A percentile compares a stretch with the other conserved stretches of the same genome.
Conservation (phyloP, 2,113 vertebrate species). For the Pangasianodon gigas region DNA sequence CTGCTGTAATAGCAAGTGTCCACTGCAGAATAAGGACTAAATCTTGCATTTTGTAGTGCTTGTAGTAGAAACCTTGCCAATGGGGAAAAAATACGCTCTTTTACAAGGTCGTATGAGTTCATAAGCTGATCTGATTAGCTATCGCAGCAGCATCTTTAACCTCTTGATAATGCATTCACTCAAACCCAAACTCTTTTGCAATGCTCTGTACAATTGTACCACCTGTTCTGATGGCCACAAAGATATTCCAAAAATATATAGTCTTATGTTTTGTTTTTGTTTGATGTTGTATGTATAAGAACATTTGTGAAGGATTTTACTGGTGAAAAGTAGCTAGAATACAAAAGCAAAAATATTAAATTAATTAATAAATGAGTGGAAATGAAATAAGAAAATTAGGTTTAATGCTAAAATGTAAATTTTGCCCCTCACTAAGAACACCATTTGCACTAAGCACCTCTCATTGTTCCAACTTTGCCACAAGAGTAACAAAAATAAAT, state of each 20-base stretch:
- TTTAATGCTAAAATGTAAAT: background rate
- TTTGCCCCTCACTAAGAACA: background rate
- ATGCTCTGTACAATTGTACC: background rate
- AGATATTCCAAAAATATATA: background rate
- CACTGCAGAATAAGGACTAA: background rate
- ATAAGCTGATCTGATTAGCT: background rate
- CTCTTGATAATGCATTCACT: background rate
- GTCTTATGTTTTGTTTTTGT: background rate
- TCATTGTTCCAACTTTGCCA: slow-evolving; percentile 12
- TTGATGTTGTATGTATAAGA: background rate
- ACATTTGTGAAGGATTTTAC: background rate
- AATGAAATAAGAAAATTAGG: background rate
- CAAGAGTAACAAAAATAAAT: slow-evolving; percentile 11
- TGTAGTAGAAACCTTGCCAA: background rate
- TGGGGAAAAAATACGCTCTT: background rate
- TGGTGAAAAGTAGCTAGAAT: background rate
- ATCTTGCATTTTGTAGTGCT: background rate
- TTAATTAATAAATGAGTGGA: background rate
- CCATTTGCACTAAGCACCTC: slow-evolving; percentile 8
- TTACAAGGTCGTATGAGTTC: background rate
- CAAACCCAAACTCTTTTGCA: slow-evolving; percentile 1
- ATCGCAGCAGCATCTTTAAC: background rate
- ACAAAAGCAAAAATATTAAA: background rate
- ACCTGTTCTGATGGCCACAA: background rate
- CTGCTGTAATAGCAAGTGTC: background rate